These are phyloP conservation scores for Drosophila atroscutellata DNA, from an alignment of 2,888 invertebrate species.

Conservation along the genomic window DNA sequence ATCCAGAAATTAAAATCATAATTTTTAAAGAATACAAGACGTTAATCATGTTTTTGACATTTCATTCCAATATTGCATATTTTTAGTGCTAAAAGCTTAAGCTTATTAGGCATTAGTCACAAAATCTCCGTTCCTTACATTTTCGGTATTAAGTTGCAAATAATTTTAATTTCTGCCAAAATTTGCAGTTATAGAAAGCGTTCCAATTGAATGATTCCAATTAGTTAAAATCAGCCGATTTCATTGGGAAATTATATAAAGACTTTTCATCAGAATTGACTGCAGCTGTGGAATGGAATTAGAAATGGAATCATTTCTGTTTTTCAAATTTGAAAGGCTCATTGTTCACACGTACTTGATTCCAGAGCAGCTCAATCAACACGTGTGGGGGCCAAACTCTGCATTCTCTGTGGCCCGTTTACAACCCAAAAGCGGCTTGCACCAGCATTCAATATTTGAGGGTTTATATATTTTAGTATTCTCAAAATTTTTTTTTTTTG, in stretches of 20 bases:
- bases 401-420: slow-evolving; percentile 14
- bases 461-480: slow-evolving; percentile 16
- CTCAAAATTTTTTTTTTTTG: slow-evolving; percentile 1
- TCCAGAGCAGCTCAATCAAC: slow-evolving; percentile 34
- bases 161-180: not conserved
- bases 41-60: not conserved
- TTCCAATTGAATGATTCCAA: not conserved
- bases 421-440: slow-evolving; percentile 28
- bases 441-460: slow-evolving; percentile 18
- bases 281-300: not conserved
- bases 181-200: not conserved
- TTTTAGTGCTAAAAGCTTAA: not conserved
- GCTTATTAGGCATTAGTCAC: not conserved
- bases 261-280: not conserved
- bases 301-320: not conserved
- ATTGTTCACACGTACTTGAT: slow-evolving; percentile 7
- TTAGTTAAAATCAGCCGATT: not conserved
- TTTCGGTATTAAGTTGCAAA: not conserved
- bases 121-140: not conserved
- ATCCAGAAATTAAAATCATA: not conserved
- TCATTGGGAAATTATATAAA: not conserved
- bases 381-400: slow-evolving; percentile 12
- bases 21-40: not conserved
- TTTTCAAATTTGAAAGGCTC: slow-evolving; percentile 1
- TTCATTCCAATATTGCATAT: not conserved